Evolutionary conservation across 2,113 vertebrate genomes (phyloP).

Genomic region (Serinus canaria): DNA sequence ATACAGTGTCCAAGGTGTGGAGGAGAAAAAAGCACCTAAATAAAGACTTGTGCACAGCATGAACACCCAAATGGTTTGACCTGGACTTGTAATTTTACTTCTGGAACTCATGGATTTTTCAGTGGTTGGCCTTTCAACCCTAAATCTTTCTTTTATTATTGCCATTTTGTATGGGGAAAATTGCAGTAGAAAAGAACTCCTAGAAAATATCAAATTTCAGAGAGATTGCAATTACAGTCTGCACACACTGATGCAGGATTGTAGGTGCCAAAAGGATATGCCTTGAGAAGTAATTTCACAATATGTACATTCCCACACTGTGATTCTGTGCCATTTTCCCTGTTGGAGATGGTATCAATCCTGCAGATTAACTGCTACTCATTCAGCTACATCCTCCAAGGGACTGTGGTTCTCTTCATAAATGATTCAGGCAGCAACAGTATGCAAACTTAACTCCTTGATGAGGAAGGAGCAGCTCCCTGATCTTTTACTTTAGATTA

Average conservation of each 20-base stretch:
- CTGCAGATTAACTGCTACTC: neutral
- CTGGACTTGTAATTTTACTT: neutral
- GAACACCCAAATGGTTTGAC: neutral
- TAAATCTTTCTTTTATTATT: neutral
- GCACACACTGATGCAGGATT: neutral
- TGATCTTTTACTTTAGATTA: neutral
- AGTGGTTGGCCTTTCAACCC: neutral
- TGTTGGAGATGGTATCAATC: neutral
- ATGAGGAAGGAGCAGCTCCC: neutral
- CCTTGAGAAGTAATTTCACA: neutral
- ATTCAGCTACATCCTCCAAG: constrained; percentile 5
- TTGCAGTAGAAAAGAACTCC: neutral
- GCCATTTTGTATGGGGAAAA: neutral
- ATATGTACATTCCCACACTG: neutral
- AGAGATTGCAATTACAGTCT: neutral
- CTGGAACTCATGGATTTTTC: neutral
- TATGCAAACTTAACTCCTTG: neutral
- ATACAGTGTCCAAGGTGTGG: neutral
- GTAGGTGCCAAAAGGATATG: neutral
- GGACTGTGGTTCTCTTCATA: constrained; percentile 14
- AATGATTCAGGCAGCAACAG: constrained; percentile 41
- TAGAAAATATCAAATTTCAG: neutral
- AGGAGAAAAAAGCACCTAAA: neutral
- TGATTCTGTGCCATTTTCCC: neutral
- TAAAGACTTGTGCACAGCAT: neutral